Evolutionary conservation across 2,797 vertebrate species (phyloP), one percentile per base, ranked within the genome.

Genomic region (Sebastes glaucus): DNA sequence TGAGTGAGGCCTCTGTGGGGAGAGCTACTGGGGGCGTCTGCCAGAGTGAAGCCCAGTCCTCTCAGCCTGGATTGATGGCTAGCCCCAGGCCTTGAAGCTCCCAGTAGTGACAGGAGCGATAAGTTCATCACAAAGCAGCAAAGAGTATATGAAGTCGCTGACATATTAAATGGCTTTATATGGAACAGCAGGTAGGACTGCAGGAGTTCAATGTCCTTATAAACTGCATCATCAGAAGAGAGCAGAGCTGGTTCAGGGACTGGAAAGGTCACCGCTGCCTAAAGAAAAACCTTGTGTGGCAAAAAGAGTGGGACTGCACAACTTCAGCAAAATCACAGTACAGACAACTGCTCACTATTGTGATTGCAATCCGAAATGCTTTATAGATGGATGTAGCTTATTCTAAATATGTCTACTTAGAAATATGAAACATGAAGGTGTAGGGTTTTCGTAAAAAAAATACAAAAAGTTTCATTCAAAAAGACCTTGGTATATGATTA

Each of bases 11-110:
- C 83, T 87, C 81, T 46, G 68, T 38, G 59, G 61, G 77, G 70
- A 66, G 59, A 87, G 71, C 85, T 83, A 71, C 82, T 80, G 80
- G 57, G 75, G 68, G 73, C 63, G 88, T 70, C 80, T 81, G 82
- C 77, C 74, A 80, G 74, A 82, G 74, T 78, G 70, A 87, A 89
- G 86, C 81, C 86, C 75, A 25, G 81, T 83, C 83, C 74, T 81
- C 65, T 38, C 42, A 82, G 65, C 27, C 28, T 64, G 75, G 78
- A 89, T 64, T 84, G 86, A 94, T 88, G 74, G 73, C 81, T 85
- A 52, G 73, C 83, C 74, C 66, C 60, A 18, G 78, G 82, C 78
- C 89, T 70, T 74, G 42, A 81, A 59, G 53, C 77, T 84, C 83
- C 65, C 79, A 67, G 38, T 74, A 64, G 74, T 81, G 86, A 84